Base-by-base conservation (phyloP, 2,113 vertebrate species). In the Semnornis frantzii region DNA sequence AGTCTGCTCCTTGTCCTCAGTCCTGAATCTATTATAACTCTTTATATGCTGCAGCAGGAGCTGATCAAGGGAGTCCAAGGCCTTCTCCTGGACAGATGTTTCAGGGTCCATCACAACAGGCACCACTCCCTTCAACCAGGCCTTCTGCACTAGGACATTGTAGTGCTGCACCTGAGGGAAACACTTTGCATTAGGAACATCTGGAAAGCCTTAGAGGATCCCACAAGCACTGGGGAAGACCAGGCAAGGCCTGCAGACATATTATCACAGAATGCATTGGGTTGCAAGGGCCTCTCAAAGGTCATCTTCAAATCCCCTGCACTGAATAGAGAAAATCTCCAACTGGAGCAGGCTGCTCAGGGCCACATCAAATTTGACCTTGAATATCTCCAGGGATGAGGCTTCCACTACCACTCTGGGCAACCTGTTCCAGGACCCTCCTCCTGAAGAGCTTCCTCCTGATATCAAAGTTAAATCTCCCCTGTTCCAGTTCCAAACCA, bases 71-170 rank as follows among this genome's bases (percentile, higher is more conserved):
- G 97, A 98, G 27, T 99, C 99, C 93, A 99, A 85, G 33, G 98
- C 99, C 92, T 98, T 99, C 80, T 99, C 99, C 58, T 99, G 99
- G 50, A 99, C 98, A 0, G 99, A 97, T 90, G 27, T 98, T 93
- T 99, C 99, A 0, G 93, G 33, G 87, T 99, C 99, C 83, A 98
- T 96, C 90, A 99, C 97, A 5, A 98, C 98, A 0, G 99, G 99
- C 48, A 99, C 92, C 62, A 99, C 97, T 0, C 99, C 99, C 1
- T 89, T 81, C 78, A 99, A 94, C 98, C 99, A 99, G 7, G 98
- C 98, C 94, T 97, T 98, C 97, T 99, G 99, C 54, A 99, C 95
- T 30, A 97, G 87, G 10, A 89, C 82, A 5, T 90, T 97, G 20
- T 85, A 82, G 3, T 96, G 97, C 62, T 98, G 98, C 33, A 96